Evolutionary conservation across 2,888 invertebrate genomes (phyloP), one percentile per base, ranked within the genome.

Genomic region (Xiphydria camelus): DNA sequence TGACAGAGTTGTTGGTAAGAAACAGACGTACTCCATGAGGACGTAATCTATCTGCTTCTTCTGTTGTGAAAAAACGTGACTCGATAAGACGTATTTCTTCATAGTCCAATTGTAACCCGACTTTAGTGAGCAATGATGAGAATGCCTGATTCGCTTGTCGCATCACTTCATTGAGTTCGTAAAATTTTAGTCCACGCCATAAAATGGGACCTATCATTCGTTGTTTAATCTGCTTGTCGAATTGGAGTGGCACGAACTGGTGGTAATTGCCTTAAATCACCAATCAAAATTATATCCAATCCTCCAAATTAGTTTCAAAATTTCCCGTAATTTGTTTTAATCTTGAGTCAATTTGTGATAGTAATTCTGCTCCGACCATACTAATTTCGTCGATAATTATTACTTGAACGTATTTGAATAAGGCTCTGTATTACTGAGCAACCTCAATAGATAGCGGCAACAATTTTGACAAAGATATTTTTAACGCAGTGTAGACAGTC

Each of bases 351-450:
- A 71, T 63, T 41, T 64, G 44, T 7, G 15, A 7, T 23, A 23
- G n/a, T 21, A 68, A 29, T 45, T 68, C 65, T 14, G 64, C 66
- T 9, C 61, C 45, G 32, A 74, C 55, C 67, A 71, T 73, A 43
- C 68, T 71, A 2, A 70, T 44, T 64, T 70, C 70, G 51, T 70
- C 69, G 23, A 71, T 65, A 19, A 72, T 64, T 5, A 72, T 4
- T 4, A 63, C 61, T 45, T 51, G 49, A n/a, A 66, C 51, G 17
- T 52, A 62, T 58, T 45, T 59, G 36, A 70, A 71, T 2, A 64
- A 37, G 14, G 45, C 10, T 41, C 57, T 19, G 46, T 57, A 60
- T 23, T 53, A 54, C 22, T 58, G 47, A 32, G 41, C 38, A 6
- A 42, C 38, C 54, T 67, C 64, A 17, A 44, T 50, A 9, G 46